These are phyloP conservation scores for Halocynthia roretzi DNA, from an alignment of 23 tunicate genomes.

Conservation along the genomic window DNA sequence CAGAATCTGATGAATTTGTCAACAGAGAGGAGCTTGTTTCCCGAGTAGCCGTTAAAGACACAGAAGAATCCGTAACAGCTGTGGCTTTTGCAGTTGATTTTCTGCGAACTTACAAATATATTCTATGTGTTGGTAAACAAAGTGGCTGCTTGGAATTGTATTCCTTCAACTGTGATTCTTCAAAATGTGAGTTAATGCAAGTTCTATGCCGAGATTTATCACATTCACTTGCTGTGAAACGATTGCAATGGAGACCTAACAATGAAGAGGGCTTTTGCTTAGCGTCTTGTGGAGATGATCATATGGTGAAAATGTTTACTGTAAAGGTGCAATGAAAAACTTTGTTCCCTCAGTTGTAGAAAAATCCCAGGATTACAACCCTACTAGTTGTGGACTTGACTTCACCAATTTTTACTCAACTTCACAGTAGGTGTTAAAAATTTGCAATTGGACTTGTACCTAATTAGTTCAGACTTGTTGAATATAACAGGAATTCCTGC, in stretches of 20 bases:
- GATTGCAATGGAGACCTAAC: conserved; percentile 65
- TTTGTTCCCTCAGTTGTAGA: too few relatives aligned
- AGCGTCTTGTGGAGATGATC: conserved; percentile 84
- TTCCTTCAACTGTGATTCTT: neutral
- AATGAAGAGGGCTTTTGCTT: conserved; percentile 15
- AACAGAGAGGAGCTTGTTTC: neutral
- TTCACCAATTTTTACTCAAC: too few relatives aligned
- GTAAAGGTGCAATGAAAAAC: neutral
- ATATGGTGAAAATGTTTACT: conserved; percentile 82
- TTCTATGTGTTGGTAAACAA: conserved; percentile 64
- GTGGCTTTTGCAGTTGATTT: conserved; percentile 41
- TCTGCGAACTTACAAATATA: neutral
- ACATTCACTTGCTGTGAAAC: conserved; percentile 55
- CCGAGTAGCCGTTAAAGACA: neutral
- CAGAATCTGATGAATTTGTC: neutral
- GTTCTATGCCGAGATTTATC: conserved; percentile 25
- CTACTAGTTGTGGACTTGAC: too few relatives aligned
- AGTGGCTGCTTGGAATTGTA: conserved; percentile 48
- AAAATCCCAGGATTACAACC: too few relatives aligned
- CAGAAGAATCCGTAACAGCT: conserved; percentile 62
- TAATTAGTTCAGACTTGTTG: too few relatives aligned
- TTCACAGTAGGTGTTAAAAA: too few relatives aligned
- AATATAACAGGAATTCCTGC: too few relatives aligned
- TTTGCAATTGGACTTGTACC: too few relatives aligned
- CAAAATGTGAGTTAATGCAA: neutral